These are phyloP conservation scores for Halichondria panicea DNA, from an alignment of 37 sponge, comb jelly and placozoan genomes.

Conservation along the genomic window DNA sequence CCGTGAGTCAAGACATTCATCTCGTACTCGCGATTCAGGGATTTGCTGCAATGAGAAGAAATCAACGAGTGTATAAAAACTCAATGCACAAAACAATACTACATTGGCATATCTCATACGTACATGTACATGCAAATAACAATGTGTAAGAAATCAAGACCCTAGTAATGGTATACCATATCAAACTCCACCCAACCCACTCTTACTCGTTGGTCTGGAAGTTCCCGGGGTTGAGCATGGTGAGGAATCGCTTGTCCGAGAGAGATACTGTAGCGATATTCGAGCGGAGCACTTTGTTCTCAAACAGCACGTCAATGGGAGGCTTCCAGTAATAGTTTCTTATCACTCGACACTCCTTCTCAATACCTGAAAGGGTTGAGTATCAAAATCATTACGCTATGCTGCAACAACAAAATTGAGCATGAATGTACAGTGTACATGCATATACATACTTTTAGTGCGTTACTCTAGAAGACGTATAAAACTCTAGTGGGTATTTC, in stretches of 20 bases:
- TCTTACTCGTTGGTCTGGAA: conserved; percentile 62
- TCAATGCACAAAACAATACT: too few relatives aligned
- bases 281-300: conserved; percentile 9
- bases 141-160: not conserved
- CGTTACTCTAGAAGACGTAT: too few relatives aligned
- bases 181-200: too few relatives aligned
- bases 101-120: too few relatives aligned
- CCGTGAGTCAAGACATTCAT: conserved; percentile 65
- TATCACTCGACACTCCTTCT: conserved; percentile 71
- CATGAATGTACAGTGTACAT: not conserved
- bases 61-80: too few relatives aligned
- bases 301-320: conserved; percentile 49
- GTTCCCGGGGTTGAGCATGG: conserved; percentile 17
- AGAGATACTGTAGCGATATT: too few relatives aligned
- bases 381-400: not conserved
- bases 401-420: not conserved
- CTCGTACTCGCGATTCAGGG: conserved; percentile 71
- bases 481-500: too few relatives aligned
- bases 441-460: not conserved
- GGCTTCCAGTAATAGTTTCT: conserved; percentile 70
- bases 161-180: not conserved
- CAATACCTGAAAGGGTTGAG: conserved; percentile 51
- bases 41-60: conserved; percentile 45
- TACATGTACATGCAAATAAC: too few relatives aligned
- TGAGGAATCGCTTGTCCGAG: not conserved